Evolutionary conservation across 2,888 invertebrate species (phyloP).

Genomic region (Venusia cambrica): DNA sequence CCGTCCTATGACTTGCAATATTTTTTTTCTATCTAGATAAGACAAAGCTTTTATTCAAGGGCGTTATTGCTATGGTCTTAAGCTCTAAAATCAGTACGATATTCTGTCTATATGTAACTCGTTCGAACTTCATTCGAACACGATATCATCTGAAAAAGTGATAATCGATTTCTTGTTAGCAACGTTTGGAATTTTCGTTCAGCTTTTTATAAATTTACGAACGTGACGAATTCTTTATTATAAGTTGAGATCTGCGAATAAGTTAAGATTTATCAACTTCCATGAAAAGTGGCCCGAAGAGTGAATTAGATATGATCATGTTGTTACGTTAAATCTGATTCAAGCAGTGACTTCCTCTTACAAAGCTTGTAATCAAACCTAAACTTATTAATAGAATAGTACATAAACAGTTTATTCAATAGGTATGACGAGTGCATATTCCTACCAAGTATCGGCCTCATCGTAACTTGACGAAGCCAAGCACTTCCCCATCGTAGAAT

Average conservation of each 20-base stretch:
- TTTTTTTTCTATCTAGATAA: constrained; percentile 43
- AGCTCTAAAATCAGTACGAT: constrained; percentile 18
- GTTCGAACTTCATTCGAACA: constrained; percentile 42
- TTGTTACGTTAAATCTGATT: too few relatives aligned
- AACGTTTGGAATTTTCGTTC: constrained; percentile 31
- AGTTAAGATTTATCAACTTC: not conserved
- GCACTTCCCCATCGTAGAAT: too few relatives aligned
- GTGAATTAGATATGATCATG: too few relatives aligned
- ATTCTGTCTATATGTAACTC: constrained; percentile 3
- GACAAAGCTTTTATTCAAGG: constrained; percentile 2
- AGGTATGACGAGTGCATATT: too few relatives aligned
- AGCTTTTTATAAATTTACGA: constrained; percentile 20
- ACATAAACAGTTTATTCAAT: too few relatives aligned
- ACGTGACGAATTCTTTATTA: constrained; percentile 27
- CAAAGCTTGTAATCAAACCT: too few relatives aligned
- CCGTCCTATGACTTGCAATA: constrained; percentile 55
- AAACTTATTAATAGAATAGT: too few relatives aligned
- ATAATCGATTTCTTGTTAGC: constrained; percentile 64
- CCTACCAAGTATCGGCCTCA: too few relatives aligned
- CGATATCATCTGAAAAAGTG: constrained; percentile 48
- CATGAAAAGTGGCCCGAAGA: not conserved
- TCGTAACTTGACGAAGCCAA: too few relatives aligned
- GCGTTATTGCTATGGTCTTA: constrained; percentile 18
- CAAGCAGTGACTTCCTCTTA: too few relatives aligned
- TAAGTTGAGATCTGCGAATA: constrained; percentile 15